These are phyloP conservation scores for Limnephilus marmoratus DNA, from an alignment of 2,888 invertebrate genomes.

Conservation along the genomic window DNA sequence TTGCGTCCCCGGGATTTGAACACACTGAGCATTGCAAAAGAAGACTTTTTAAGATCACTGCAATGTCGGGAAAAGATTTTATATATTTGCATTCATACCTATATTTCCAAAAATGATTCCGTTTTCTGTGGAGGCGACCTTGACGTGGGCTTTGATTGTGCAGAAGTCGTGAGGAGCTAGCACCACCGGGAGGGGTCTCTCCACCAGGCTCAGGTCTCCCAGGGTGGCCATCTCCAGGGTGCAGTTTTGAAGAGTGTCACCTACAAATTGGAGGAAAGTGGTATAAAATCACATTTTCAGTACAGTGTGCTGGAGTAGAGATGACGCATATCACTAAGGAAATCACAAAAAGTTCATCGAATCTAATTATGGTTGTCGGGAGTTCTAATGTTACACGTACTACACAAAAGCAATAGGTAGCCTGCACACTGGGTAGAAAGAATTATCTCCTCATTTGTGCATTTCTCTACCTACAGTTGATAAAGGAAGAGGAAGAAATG, in stretches of 20 bases:
- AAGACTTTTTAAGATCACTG: too few species aligned
- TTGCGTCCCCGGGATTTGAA: too few species aligned
- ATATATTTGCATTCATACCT: constrained; percentile 72
- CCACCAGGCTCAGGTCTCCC: constrained; percentile 98
- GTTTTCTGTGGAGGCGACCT: constrained; percentile 99
- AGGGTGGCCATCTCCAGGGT: constrained; percentile 98
- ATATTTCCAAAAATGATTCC: constrained; percentile 99
- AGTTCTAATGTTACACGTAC: too few species aligned
- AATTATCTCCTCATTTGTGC: too few species aligned
- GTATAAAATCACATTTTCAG: neutral
- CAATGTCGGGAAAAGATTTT: neutral
- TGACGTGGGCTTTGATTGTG: constrained; percentile 98
- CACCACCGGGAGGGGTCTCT: constrained; percentile 96
- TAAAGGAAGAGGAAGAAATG: too few species aligned
- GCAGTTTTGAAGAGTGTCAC: constrained; percentile 98
- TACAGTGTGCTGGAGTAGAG: neutral
- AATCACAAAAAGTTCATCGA: too few species aligned
- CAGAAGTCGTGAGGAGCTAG: constrained; percentile 98
- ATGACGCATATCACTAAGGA: too few species aligned
- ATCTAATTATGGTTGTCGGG: too few species aligned
- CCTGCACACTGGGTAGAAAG: too few species aligned
- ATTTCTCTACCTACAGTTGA: too few species aligned
- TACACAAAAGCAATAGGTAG: too few species aligned
- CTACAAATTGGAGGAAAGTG: constrained; percentile 68
- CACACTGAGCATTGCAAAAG: too few species aligned